phyloP scores from a whole-genome alignment of 2,113 vertebrate genomes.

The Charina bottae region DNA sequence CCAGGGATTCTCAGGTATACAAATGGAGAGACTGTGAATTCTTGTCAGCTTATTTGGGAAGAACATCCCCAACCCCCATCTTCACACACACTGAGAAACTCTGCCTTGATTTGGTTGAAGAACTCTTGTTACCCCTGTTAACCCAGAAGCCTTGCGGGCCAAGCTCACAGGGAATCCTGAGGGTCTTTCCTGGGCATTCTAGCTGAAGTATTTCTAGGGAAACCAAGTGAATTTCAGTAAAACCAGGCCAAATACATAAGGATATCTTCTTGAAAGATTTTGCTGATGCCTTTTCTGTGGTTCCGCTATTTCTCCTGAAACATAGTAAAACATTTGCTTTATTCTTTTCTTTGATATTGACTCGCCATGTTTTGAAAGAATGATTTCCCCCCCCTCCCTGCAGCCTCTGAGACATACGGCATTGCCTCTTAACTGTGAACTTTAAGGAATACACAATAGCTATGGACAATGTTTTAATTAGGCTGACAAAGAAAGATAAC shows the following conservation, averaged over 20 bases:
- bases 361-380: not conserved
- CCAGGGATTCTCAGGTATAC: not conserved
- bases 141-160: not conserved
- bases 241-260: not conserved
- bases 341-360: not conserved
- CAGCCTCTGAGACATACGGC: not conserved
- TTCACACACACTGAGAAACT: not conserved
- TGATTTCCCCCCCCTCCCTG: too few species aligned
- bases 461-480: slow-evolving; percentile 14
- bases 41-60: not conserved
- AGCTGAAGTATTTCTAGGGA: not conserved
- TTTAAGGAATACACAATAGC: not conserved
- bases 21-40: not conserved
- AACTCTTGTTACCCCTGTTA: not conserved
- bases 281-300: not conserved
- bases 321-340: not conserved
- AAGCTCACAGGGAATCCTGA: not conserved
- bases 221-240: not conserved
- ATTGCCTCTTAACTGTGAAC: slow-evolving; percentile 5
- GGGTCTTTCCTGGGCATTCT: not conserved
- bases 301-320: not conserved
- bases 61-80: too few species aligned
- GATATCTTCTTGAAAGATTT: not conserved
- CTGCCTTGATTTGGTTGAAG: not conserved
- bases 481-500: slow-evolving; percentile 10